Conservation (phyloP, 2,888 invertebrate genomes). For the Melanostoma mellinum region DNA sequence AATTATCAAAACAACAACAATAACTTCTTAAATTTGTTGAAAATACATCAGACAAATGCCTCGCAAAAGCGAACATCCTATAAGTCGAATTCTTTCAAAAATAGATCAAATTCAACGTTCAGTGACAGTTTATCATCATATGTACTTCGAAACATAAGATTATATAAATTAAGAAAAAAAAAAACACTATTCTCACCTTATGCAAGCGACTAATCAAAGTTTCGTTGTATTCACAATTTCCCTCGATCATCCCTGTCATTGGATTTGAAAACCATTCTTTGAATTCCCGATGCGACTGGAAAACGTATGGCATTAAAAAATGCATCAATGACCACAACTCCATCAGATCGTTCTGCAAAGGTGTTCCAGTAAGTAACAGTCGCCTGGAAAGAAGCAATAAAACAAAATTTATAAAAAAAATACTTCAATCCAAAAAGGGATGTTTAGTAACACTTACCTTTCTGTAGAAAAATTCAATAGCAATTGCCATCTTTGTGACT, state of each 20-base stretch:
- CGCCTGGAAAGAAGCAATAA: constrained; percentile 84
- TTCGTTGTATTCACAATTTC: constrained; percentile 95
- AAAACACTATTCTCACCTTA: constrained; percentile 86
- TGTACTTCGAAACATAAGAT: constrained; percentile 1
- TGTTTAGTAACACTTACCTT: constrained; percentile 85
- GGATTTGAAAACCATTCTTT: constrained; percentile 99
- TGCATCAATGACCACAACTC: constrained; percentile 99
- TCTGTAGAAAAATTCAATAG: constrained; percentile 96
- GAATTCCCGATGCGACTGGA: constrained; percentile 97
- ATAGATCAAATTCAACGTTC: constrained; percentile 63
- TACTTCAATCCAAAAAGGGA: constrained; percentile 14
- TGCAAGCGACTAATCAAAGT: constrained; percentile 93
- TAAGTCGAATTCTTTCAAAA: constrained; percentile 62
- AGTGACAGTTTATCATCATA: constrained; percentile 71
- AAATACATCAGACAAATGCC: constrained; percentile 72
- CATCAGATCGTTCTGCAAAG: constrained; percentile 97
- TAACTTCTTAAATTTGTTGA: background rate
- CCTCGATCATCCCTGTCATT: constrained; percentile 97
- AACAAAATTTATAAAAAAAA: constrained; percentile 2
- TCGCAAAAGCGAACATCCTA: constrained; percentile 70
- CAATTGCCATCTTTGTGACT: constrained; percentile 99
- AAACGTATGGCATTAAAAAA: constrained; percentile 98
- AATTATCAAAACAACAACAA: background rate
- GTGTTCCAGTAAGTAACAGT: constrained; percentile 95
- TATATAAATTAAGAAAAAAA: background rate